These are phyloP conservation scores for Myotis pilosus DNA, from an alignment of 2,797 vertebrate genomes.

Conservation along the genomic window DNA sequence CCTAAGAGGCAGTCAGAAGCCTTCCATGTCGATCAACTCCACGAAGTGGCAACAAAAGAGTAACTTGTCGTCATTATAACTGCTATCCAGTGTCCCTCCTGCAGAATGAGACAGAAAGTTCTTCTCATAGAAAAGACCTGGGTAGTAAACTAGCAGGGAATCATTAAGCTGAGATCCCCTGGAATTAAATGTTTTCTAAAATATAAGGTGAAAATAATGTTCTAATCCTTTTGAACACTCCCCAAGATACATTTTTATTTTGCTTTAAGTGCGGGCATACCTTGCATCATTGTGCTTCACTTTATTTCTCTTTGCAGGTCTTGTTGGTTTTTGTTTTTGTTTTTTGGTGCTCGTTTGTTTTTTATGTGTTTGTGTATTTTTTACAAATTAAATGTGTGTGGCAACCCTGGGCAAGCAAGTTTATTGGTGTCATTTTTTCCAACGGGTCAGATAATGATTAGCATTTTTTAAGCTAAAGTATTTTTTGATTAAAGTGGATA, in stretches of 20 bases:
- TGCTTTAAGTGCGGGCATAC: background rate
- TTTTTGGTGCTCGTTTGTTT: no score
- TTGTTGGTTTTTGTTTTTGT: no score
- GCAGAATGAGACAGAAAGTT: background rate
- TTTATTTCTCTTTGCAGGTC: background rate
- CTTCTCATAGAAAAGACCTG: background rate
- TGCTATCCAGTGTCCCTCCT: background rate
- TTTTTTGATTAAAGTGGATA: background rate
- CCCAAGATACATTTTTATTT: background rate
- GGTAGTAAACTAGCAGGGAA: background rate
- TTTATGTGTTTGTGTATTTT: background rate
- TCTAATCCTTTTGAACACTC: background rate
- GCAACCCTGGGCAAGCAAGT: background rate
- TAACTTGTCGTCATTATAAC: background rate
- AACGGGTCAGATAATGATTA: background rate
- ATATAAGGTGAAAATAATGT: background rate
- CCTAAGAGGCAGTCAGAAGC: conserved; percentile 76
- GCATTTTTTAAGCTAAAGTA: background rate
- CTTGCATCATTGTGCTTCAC: background rate
- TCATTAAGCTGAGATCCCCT: background rate
- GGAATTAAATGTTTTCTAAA: background rate
- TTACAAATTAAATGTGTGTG: background rate
- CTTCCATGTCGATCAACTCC: conserved; percentile 49
- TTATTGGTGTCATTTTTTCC: background rate
- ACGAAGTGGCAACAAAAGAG: conserved; percentile 48